Evolutionary conservation across 2,888 invertebrate genomes (phyloP).

Genomic region (Pandemis corylana): DNA sequence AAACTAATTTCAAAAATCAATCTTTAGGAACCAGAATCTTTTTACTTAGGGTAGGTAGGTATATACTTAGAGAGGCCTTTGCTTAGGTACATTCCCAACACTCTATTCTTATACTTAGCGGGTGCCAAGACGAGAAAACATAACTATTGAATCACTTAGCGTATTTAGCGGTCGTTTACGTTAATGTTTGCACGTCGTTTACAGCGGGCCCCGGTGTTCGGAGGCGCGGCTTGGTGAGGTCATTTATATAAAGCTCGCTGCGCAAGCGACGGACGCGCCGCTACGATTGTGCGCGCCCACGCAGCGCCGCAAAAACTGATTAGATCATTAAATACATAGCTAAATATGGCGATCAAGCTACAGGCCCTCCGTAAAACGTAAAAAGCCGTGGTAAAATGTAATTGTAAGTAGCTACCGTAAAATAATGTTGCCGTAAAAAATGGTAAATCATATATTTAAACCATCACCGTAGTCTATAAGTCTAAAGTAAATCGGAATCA

Average conservation of each 20-base stretch:
- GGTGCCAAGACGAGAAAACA: background rate
- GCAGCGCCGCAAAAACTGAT: conserved; percentile 3
- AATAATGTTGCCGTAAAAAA: too few relatives aligned
- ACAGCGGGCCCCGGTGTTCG: conserved; percentile 9
- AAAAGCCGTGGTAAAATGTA: too few relatives aligned
- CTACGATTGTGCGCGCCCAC: conserved; percentile 21
- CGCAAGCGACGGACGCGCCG: conserved; percentile 22
- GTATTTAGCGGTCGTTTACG: background rate
- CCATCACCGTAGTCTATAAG: too few relatives aligned
- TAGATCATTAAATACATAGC: conserved; percentile 4
- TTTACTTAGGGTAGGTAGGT: too few relatives aligned
- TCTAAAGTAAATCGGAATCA: too few relatives aligned
- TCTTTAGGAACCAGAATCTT: too few relatives aligned
- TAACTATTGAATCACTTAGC: background rate
- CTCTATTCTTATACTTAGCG: too few relatives aligned
- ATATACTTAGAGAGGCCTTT: too few relatives aligned
- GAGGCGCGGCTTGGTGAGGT: conserved; percentile 38
- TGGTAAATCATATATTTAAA: too few relatives aligned
- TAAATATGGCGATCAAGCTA: background rate
- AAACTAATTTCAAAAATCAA: too few relatives aligned
- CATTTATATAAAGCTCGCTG: conserved; percentile 33
- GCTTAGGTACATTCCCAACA: too few relatives aligned
- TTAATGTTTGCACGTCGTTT: conserved; percentile 17
- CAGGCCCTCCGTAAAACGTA: background rate
- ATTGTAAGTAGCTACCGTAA: too few relatives aligned